Evolutionary conservation across 2,888 invertebrate genomes (phyloP).

Genomic region (Diaprepes abbreviatus): DNA sequence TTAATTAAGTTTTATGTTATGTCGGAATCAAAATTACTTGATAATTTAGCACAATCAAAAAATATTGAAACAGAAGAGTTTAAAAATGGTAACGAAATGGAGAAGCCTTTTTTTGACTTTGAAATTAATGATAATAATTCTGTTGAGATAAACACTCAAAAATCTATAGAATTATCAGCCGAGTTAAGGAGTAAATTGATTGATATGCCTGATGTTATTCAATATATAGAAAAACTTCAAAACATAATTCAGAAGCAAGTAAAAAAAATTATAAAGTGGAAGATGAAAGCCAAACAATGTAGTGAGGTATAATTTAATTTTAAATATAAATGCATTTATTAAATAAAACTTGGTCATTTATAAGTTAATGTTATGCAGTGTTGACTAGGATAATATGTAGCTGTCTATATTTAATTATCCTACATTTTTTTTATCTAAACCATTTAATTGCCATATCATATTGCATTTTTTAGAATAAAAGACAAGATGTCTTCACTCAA

Average conservation of each 20-base stretch:
- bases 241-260: conserved; percentile 72
- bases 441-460: too few species aligned
- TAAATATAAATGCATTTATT: background rate
- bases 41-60: background rate
- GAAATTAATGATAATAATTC: background rate
- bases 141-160: background rate
- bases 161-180: conserved; percentile 19
- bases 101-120: background rate
- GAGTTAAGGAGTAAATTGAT: conserved; percentile 68
- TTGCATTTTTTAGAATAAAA: conserved; percentile 33
- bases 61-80: background rate
- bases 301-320: conserved; percentile 37
- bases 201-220: conserved; percentile 73
- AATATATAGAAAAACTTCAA: conserved; percentile 73
- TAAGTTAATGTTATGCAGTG: background rate
- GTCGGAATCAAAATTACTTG: background rate
- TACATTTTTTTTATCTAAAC: too few species aligned
- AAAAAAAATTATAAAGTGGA: conserved; percentile 72
- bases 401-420: too few species aligned
- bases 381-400: background rate
- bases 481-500: background rate
- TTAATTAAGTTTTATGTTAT: too few species aligned
- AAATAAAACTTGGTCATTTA: too few species aligned
- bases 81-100: background rate
- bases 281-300: conserved; percentile 67